Percentiles rank a stretch among this genome's conserved stretches.
These are phyloP conservation scores for Acanthaster planci DNA, from an alignment of 35 echinoderm and acorn worm species.

Conservation along the genomic window DNA sequence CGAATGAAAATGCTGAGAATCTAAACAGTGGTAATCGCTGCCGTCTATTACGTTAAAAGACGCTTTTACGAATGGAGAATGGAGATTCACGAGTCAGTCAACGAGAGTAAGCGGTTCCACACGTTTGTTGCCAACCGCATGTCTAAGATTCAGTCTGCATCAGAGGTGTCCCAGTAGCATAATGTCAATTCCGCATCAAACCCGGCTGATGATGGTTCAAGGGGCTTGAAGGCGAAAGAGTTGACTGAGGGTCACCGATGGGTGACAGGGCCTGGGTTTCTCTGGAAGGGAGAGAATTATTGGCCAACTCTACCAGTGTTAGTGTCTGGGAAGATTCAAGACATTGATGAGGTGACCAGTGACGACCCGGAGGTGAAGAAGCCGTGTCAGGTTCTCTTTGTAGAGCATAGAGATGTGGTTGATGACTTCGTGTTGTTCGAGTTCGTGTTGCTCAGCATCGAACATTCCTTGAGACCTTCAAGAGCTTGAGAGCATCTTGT, in stretches of 20 bases:
- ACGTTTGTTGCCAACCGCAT: constrained; percentile 60
- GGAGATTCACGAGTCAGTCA: no score
- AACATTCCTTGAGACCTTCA: background rate
- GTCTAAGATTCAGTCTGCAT: constrained; percentile 17
- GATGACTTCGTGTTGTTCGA: background rate
- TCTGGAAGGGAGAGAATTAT: no score
- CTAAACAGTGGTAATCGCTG: no score
- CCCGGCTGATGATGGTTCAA: constrained; percentile 65
- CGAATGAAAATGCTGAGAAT: no score
- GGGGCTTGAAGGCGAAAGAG: constrained; percentile 42
- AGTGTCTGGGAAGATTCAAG: constrained; percentile 38
- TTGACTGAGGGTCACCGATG: constrained; percentile 35
- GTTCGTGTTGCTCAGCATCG: background rate
- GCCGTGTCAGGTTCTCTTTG: background rate
- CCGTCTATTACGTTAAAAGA: no score
- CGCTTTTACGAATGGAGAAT: no score
- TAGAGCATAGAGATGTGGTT: background rate
- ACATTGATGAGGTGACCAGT: background rate
- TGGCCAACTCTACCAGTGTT: no score
- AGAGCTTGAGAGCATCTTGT: background rate
- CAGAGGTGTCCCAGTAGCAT: constrained; percentile 37
- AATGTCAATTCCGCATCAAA: constrained; percentile 49
- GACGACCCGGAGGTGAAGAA: background rate
- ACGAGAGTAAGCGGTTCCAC: constrained; percentile 42
- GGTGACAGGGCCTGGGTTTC: constrained; percentile 49